A percentile compares a stretch with the other conserved stretches of the same genome.
These are phyloP conservation scores for Chloroceryle aenea DNA, from an alignment of 2,113 vertebrate species.

Conservation along the genomic window DNA sequence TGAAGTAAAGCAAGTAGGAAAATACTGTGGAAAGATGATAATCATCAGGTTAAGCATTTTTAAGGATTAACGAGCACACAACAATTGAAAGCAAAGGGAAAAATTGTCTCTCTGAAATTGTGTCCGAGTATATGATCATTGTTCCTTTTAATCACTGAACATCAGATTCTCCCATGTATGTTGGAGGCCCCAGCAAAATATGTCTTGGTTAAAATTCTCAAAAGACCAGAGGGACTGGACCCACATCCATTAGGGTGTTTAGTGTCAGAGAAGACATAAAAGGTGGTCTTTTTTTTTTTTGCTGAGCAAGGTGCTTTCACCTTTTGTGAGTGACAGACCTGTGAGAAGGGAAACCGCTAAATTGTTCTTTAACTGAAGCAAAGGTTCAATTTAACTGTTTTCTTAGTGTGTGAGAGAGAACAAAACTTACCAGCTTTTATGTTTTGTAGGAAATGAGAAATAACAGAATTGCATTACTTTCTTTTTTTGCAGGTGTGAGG, in stretches of 20 bases:
- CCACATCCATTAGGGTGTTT: not conserved
- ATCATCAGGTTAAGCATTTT: not conserved
- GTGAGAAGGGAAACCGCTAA: not conserved
- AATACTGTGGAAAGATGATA: not conserved
- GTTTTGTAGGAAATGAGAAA: slow-evolving; percentile 70
- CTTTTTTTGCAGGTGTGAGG: slow-evolving; percentile 5
- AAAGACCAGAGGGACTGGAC: not conserved
- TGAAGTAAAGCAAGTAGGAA: not conserved
- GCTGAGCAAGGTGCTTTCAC: not conserved
- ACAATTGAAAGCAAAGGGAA: not conserved
- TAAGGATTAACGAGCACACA: not conserved
- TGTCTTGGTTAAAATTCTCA: not conserved
- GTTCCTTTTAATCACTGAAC: not conserved
- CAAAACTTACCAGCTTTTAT: slow-evolving; percentile 56
- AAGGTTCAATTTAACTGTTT: slow-evolving; percentile 54
- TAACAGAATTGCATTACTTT: slow-evolving; percentile 62
- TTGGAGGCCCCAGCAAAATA: not conserved
- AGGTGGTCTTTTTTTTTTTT: not conserved
- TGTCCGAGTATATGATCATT: not conserved
- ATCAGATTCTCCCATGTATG: not conserved
- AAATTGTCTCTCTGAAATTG: not conserved
- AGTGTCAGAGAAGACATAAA: not conserved
- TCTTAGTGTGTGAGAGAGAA: slow-evolving; percentile 22
- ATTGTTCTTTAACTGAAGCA: slow-evolving; percentile 34
- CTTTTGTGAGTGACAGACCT: slow-evolving; percentile 18